Percentiles rank a stretch among this genome's conserved stretches.
Evolutionary conservation across 2,888 invertebrate species (phyloP).

Genomic region (Andricus curvator): DNA sequence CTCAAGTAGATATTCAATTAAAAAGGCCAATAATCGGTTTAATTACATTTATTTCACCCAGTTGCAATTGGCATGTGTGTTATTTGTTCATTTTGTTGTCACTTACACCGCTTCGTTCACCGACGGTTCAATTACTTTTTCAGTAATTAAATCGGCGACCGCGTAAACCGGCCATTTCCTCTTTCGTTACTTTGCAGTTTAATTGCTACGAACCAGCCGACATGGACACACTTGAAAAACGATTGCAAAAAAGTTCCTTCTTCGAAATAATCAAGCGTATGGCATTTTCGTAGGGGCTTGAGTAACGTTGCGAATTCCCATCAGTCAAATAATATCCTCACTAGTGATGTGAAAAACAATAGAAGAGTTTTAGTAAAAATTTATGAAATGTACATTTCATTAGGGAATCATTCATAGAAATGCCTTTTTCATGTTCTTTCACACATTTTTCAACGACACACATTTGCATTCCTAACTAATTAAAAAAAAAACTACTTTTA

Average conservation of each 20-base stretch:
- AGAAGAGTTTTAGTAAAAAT: not conserved
- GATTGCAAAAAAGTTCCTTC: constrained; percentile 17
- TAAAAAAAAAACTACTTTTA: not conserved
- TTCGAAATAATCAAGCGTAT: constrained; percentile 6
- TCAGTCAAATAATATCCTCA: not conserved
- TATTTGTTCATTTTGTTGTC: constrained; percentile 35
- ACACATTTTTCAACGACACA: too few relatives aligned
- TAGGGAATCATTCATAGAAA: too few relatives aligned
- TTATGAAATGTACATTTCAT: too few relatives aligned
- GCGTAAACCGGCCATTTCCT: constrained; percentile 31
- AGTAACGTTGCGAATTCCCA: not conserved
- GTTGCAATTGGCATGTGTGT: not conserved
- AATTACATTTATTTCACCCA: constrained; percentile 32
- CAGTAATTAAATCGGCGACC: constrained; percentile 36
- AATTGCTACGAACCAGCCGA: constrained; percentile 28
- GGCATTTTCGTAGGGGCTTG: not conserved
- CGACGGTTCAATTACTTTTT: constrained; percentile 36
- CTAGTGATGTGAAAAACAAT: not conserved
- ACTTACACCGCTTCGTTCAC: constrained; percentile 12
- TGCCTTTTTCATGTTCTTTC: too few relatives aligned
- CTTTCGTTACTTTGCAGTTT: constrained; percentile 36
- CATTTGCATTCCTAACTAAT: not conserved
- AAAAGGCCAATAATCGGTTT: constrained; percentile 14
- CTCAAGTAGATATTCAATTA: constrained; percentile 1
- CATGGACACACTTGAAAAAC: constrained; percentile 34